A percentile compares a stretch with the other conserved stretches of the same genome.
Evolutionary conservation across 2,888 invertebrate species (phyloP).

Genomic region (Agrochola circellaris): DNA sequence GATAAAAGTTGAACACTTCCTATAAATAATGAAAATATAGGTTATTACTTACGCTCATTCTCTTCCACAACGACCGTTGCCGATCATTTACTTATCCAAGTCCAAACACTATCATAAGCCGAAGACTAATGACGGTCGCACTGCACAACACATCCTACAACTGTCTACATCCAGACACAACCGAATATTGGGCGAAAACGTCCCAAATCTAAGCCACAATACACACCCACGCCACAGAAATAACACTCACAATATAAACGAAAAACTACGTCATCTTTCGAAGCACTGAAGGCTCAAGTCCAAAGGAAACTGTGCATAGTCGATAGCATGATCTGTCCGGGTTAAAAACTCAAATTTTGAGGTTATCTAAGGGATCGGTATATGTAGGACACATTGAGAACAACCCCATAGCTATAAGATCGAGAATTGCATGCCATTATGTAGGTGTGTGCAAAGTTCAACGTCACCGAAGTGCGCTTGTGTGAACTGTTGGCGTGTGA

Average conservation of each 20-base stretch:
- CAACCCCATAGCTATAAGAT: conserved; percentile 77
- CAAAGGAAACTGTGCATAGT: conserved; percentile 69
- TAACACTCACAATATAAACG: conserved; percentile 46
- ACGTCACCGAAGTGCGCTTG: conserved; percentile 68
- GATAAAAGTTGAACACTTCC: conserved; percentile 13
- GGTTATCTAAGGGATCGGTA: conserved; percentile 87
- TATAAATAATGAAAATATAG: conserved; percentile 10
- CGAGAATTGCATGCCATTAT: conserved; percentile 76
- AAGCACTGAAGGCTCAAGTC: conserved; percentile 59
- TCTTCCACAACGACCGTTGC: conserved; percentile 59
- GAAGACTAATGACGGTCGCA: conserved; percentile 58
- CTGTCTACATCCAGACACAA: conserved; percentile 63
- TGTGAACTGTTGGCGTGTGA: conserved; percentile 68
- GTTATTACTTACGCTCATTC: conserved; percentile 84
- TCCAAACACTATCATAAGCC: conserved; percentile 72
- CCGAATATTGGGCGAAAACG: conserved; percentile 67
- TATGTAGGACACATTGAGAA: conserved; percentile 86
- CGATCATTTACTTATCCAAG: conserved; percentile 69
- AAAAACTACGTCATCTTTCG: conserved; percentile 45
- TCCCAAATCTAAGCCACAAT: conserved; percentile 60
- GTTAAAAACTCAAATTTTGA: conserved; percentile 84
- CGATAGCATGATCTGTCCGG: conserved; percentile 70
- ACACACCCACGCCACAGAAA: conserved; percentile 56
- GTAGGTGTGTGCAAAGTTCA: conserved; percentile 77
- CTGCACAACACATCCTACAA: conserved; percentile 67